These are phyloP conservation scores for Salarias fasciatus DNA, from an alignment of 2,797 vertebrate genomes.

Conservation along the genomic window DNA sequence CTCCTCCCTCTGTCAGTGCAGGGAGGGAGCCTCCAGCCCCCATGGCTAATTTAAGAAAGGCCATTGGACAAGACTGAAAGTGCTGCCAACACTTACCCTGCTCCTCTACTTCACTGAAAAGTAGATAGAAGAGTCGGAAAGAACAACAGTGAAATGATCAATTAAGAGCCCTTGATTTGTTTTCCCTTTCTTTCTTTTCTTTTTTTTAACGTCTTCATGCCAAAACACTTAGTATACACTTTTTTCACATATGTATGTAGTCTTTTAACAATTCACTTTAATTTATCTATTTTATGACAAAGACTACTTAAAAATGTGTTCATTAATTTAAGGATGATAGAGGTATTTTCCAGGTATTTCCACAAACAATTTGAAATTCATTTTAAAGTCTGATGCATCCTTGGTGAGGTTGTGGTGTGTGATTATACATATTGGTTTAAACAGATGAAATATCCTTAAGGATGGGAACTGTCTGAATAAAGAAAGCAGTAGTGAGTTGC, in stretches of 20 bases:
- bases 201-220: too few relatives aligned
- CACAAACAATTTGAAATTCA: constrained; percentile 10
- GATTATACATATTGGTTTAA: constrained; percentile 44
- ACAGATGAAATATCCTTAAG: constrained; percentile 41
- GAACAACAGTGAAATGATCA: not conserved
- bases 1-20: constrained; percentile 82
- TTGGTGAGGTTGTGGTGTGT: constrained; percentile 50
- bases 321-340: too few relatives aligned
- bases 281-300: too few relatives aligned
- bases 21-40: constrained; percentile 69
- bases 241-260: too few relatives aligned
- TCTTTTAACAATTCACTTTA: too few relatives aligned
- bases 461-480: constrained; percentile 37
- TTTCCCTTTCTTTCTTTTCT: too few relatives aligned
- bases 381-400: constrained; percentile 48
- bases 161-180: too few relatives aligned
- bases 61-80: constrained; percentile 78
- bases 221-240: too few relatives aligned
- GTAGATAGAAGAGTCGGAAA: constrained; percentile 3
- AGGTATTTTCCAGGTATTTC: constrained; percentile 9
- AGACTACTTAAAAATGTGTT: too few relatives aligned
- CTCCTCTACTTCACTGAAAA: constrained; percentile 38
- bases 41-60: constrained; percentile 85
- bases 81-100: constrained; percentile 58
- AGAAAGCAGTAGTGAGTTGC: constrained; percentile 36